Percentiles rank a stretch among this genome's conserved stretches.
These are phyloP conservation scores for Nycticryphes semicollaris DNA, from an alignment of 2,113 vertebrate species.

Conservation along the genomic window DNA sequence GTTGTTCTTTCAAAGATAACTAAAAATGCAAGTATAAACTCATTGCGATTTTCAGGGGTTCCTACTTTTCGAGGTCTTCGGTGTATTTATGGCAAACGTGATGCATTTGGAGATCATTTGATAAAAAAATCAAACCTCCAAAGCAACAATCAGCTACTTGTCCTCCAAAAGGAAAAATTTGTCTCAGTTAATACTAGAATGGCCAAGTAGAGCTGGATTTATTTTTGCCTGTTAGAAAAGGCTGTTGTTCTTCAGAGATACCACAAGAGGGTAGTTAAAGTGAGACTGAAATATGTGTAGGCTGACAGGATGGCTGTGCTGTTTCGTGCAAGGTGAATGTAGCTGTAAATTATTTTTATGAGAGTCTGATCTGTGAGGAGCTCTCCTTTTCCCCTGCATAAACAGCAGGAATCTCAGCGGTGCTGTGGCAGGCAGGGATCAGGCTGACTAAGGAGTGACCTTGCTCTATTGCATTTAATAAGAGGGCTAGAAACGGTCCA, in stretches of 20 bases:
- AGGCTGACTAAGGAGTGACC: background rate
- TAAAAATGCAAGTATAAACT: background rate
- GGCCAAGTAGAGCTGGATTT: background rate
- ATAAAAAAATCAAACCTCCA: background rate
- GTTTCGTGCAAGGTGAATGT: background rate
- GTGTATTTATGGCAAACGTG: background rate
- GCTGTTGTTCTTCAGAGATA: constrained; percentile 23
- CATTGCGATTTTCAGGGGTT: background rate
- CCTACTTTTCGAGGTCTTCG: background rate
- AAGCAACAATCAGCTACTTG: background rate
- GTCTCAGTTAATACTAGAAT: background rate
- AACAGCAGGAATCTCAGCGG: background rate
- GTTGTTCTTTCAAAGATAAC: background rate
- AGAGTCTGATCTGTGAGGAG: background rate
- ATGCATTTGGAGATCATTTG: background rate
- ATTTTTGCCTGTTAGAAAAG: background rate
- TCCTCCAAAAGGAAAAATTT: background rate
- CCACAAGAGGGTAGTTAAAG: constrained; percentile 63
- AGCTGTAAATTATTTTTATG: background rate
- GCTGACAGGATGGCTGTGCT: background rate
- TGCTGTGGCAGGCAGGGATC: background rate
- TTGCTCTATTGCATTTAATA: background rate
- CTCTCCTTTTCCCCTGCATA: background rate
- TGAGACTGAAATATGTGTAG: background rate
- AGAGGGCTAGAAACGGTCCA: background rate